phyloP scores from a whole-genome alignment of 2,888 invertebrate genomes.

The Sphecodes monilicornis region DNA sequence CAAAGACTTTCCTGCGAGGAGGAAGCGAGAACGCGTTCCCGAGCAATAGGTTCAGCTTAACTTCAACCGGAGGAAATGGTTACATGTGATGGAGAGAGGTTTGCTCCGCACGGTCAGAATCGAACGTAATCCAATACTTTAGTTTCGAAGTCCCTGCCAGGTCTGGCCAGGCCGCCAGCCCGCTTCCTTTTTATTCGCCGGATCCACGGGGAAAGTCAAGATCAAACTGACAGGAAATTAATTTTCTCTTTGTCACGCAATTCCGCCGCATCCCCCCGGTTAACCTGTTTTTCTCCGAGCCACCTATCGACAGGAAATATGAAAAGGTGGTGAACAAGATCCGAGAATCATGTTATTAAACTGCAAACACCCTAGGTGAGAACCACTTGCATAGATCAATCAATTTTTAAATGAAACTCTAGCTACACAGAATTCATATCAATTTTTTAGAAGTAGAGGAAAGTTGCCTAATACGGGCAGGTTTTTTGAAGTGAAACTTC shows the following conservation, averaged over 20 bases:
- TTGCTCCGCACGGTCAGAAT: constrained; percentile 43
- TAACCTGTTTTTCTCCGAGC: not conserved
- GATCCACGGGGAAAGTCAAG: constrained; percentile 40
- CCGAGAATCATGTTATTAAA: not conserved
- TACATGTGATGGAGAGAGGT: constrained; percentile 48
- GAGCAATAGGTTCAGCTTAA: constrained; percentile 50
- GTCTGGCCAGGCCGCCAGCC: constrained; percentile 7
- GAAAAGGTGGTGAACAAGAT: not conserved
- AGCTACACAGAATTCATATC: no score
- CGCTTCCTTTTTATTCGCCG: constrained; percentile 54
- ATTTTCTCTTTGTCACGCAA: constrained; percentile 30
- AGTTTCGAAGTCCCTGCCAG: constrained; percentile 39
- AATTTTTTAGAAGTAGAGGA: no score
- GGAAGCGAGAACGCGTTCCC: constrained; percentile 44
- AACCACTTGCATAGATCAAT: not conserved
- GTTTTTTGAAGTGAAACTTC: no score
- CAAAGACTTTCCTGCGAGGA: constrained; percentile 54
- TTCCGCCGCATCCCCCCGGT: not conserved
- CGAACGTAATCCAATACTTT: constrained; percentile 62
- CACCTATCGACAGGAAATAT: not conserved
- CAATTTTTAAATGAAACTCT: not conserved
- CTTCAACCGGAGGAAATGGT: constrained; percentile 63
- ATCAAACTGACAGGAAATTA: constrained; percentile 40
- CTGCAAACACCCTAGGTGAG: not conserved
- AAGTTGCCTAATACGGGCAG: no score